These are phyloP conservation scores for Hirtodrosophila confusa DNA, from an alignment of 2,888 invertebrate genomes.

Conservation along the genomic window DNA sequence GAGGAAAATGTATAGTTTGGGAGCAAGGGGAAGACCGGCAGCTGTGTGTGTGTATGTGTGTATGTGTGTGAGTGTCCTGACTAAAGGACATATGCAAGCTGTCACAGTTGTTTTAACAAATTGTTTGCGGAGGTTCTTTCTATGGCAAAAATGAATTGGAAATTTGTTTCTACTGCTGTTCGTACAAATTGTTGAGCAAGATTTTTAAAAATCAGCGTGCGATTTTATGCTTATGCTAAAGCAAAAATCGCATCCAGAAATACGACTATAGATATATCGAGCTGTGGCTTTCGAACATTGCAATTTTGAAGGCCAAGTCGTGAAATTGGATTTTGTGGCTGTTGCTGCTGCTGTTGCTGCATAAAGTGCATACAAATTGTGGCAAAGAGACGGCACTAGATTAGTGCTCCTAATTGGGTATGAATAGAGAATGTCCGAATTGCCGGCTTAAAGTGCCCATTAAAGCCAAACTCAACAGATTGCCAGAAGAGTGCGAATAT, in stretches of 20 bases:
- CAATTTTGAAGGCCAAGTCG: slow-evolving; percentile 11
- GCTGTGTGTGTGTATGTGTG: slow-evolving; percentile 7
- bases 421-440: not conserved
- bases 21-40: slow-evolving; percentile 7
- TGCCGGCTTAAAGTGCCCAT: not conserved
- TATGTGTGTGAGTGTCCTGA: slow-evolving; percentile 30
- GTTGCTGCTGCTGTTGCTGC: slow-evolving; percentile 6
- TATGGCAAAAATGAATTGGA: slow-evolving; percentile 31
- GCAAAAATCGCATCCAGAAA: slow-evolving; percentile 11
- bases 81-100: slow-evolving; percentile 78
- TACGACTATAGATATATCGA: slow-evolving; percentile 5
- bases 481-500: not conserved
- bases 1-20: slow-evolving; percentile 29
- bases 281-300: slow-evolving; percentile 2
- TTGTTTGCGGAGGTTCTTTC: slow-evolving; percentile 58
- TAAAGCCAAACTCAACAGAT: not conserved
- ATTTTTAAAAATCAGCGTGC: slow-evolving; percentile 27
- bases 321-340: slow-evolving; percentile 33
- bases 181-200: slow-evolving; percentile 21
- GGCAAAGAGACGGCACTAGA: slow-evolving; percentile 3
- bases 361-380: slow-evolving; percentile 29
- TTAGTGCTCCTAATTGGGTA: slow-evolving; percentile 18
- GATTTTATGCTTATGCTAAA: slow-evolving; percentile 33
- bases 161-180: slow-evolving; percentile 29
- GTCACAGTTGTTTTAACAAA: slow-evolving; percentile 80